Evolutionary conservation across 2,888 invertebrate species (phyloP), one percentile per base, ranked within the genome.

Genomic region (Alloplasta piceator): DNA sequence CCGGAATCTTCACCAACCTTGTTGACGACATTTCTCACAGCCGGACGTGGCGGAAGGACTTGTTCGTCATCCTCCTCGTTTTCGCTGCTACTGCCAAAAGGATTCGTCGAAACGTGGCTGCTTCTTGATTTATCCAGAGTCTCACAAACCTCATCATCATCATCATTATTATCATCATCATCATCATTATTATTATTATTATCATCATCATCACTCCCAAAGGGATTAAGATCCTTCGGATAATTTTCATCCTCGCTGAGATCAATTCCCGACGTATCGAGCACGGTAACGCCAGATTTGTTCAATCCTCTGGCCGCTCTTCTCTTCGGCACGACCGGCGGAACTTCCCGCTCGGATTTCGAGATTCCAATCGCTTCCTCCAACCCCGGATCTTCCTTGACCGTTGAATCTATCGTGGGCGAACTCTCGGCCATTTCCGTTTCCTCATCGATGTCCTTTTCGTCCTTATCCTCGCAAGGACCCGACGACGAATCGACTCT

Each of bases 191-290:
- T 93, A 58, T 94, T 94, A 46, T 93, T 93, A 67, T 95, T 95
- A 82, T 95, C 95, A 55, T 94, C 94, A 38, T 94, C 94, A 74
- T 96, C 96, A 85, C 95, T 96, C 46, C 94, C 95, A 92, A 98
- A 98, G 5, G 98, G 98, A 93, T 98, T 98, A 83, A 97, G 93
- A 89, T 96, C 95, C 83, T 95, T 95, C 0, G 98, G 98, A 93
- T 98, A 97, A 52, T 93, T 91, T 36, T 77, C 64, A 61, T 86
- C 83, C 16, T 76, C 83, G 73, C 86, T 86, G 64, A 87, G 61
- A 80, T 87, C 85, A 14, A 86, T 80, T 26, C 81, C 85, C 36
- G 75, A 58, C 3, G 79, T 80, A 10, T 78, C 84, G 9, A 78
- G 75, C n/a, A 86, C 46, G 9, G 75, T 84, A 0, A 61, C 76